Base-by-base conservation (phyloP, 2,113 vertebrate genomes). In the Coreoperca whiteheadi region DNA sequence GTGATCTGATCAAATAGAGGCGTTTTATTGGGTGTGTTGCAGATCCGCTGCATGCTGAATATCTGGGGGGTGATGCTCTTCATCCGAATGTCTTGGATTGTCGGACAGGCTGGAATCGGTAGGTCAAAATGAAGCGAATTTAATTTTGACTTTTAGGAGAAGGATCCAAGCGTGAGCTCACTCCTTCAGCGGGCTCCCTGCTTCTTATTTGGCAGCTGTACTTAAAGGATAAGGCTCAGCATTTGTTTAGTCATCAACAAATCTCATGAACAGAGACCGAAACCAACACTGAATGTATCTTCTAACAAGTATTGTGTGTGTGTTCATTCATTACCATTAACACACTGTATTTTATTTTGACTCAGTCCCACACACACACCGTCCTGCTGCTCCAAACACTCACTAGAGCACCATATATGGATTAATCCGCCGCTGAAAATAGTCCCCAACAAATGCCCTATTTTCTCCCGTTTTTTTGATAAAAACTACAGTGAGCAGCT, bases 1-100 rank as follows among this genome's bases (percentile, higher is more conserved):
- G 28, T 28, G 21, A 69, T 68, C 30, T 28, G 2, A 20, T 71
- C 32, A 50, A 51, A 77, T 43, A 25, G 8, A 41, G 8, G 37
- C n/a, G 39, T 41, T 41, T 41, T 41, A 41, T 9, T 9, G 56
- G 70, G 37, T 79, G 54, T 81, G 65, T 1, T 81, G 6, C 86
- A 99, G 98, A 91, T 99, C 72, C 96, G 98, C 92, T 99, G 98
- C 83, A 99, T 99, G 98, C 94, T 99, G 91, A 99, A 99, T 92
- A 99, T 99, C 65, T 99, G 98, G 98, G 98, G 98, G n/a, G 98
- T 99, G 90, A 99, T 99, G 98, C 97, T 99, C 18, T 99, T 99
- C 90, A 99, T 99, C 93, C 94, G 98, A 41, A 95, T 99, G 56
- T 98, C 98, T 10, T 99, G 98, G 98, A 99, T 99, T 79, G 98